Evolutionary conservation across 2,797 vertebrate species (phyloP).

Genomic region (Potorous gilbertii): DNA sequence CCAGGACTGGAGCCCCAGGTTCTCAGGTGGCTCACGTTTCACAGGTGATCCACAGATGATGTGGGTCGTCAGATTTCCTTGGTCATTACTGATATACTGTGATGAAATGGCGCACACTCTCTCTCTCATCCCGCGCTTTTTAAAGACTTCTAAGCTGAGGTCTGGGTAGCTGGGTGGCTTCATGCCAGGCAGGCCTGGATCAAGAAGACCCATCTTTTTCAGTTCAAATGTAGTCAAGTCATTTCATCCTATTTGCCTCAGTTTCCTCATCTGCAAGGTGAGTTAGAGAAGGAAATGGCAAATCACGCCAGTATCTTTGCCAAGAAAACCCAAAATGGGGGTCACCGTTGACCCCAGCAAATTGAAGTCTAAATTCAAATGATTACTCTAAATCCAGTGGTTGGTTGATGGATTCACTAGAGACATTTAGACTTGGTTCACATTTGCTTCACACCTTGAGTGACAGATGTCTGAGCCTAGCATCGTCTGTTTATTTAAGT

Average conservation of each 20-base stretch:
- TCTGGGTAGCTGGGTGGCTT: not conserved
- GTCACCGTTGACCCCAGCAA: accelerated
- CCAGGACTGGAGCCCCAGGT: not conserved
- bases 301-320: not conserved
- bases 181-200: not conserved
- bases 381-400: not conserved
- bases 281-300: not conserved
- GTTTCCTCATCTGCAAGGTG: not conserved
- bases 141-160: not conserved
- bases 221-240: not conserved
- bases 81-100: not conserved
- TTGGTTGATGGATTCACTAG: not conserved
- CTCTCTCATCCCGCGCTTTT: not conserved
- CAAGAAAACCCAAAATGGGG: not conserved
- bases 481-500: not conserved
- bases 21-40: not conserved
- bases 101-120: not conserved
- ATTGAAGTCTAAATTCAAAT: not conserved
- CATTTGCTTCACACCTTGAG: not conserved
- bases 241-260: not conserved
- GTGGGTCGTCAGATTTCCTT: not conserved
- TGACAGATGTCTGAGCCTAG: not conserved
- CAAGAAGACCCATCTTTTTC: not conserved
- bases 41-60: not conserved
- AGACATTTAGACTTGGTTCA: not conserved